Evolutionary conservation across 2,888 invertebrate genomes (phyloP), one percentile per base, ranked within the genome.

Genomic region (Eurytoma californica): DNA sequence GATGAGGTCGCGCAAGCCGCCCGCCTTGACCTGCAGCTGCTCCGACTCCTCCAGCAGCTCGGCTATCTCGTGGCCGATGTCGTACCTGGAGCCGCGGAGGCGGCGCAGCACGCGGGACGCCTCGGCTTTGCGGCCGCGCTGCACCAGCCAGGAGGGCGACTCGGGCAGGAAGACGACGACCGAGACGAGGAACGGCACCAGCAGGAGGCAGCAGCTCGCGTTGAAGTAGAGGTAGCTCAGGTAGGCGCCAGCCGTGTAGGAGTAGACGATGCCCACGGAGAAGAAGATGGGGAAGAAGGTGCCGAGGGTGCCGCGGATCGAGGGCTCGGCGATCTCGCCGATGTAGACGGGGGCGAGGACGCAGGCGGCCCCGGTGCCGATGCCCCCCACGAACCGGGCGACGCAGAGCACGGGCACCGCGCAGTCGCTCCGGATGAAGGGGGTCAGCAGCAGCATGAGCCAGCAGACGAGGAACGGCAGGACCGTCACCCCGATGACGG

Each of bases 301-400:
- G 0, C 92, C 92, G 0, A 92, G 86, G n/a, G 91, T 89, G 2
- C 92, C 92, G 14, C 93, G 87, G 49, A 91, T 87, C 24, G 91
- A 89, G 7, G 91, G 88, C 20, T 92, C 91, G 2, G 92, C 90
- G 7, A 92, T 91, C 84, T 93, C 93, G 3, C 90, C 90, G 72
- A 92, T 89, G 85, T 92, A 93, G 65, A 92, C 90, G 0, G 92
- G 92, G 1, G 90, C 91, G 24, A 91, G 87, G 1, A 92, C 91
- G n/a, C 91, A 87, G 3, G 86, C 86, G 0, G 88, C 86, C 0
- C 89, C 89, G 1, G 88, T 84, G 12, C 92, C 92, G 67, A 91
- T 90, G 1, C 93, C 93, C 65, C 91, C 91, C 57, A 92, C 70
- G 49, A 92, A 86, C 13, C 89, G 81, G 0, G 87, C 88, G 3